These are phyloP conservation scores for Coenonympha glycerion DNA, from an alignment of 2,888 invertebrate species.

Conservation along the genomic window DNA sequence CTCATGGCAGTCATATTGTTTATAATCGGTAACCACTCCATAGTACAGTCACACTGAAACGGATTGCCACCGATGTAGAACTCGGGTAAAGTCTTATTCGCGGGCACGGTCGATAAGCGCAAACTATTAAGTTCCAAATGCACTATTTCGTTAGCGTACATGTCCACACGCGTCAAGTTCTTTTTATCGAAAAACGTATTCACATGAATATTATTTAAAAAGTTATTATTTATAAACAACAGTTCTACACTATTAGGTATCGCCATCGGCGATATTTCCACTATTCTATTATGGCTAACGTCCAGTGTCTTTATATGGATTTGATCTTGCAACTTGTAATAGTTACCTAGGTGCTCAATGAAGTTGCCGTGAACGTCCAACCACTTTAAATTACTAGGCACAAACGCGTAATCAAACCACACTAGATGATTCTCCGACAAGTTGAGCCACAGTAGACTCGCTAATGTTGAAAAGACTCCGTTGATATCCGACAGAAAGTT, in stretches of 20 bases:
- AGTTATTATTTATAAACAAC: constrained; percentile 92
- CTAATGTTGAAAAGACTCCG: constrained; percentile 89
- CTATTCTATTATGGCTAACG: constrained; percentile 91
- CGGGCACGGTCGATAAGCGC: constrained; percentile 83
- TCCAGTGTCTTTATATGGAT: constrained; percentile 89
- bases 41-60: constrained; percentile 94
- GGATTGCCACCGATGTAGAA: constrained; percentile 95
- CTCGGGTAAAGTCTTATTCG: constrained; percentile 85
- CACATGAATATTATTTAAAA: constrained; percentile 85
- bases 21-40: constrained; percentile 95
- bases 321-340: constrained; percentile 88
- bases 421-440: constrained; percentile 92
- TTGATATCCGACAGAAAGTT: constrained; percentile 93
- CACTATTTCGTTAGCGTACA: constrained; percentile 91
- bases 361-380: constrained; percentile 93
- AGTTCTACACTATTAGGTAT: constrained; percentile 92
- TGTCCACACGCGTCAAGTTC: constrained; percentile 89
- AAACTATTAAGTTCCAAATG: constrained; percentile 88
- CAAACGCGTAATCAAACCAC: constrained; percentile 95
- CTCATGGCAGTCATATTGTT: constrained; percentile 88
- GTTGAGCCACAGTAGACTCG: constrained; percentile 90
- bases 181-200: constrained; percentile 91
- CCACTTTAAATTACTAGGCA: constrained; percentile 92
- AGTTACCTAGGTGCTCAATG: constrained; percentile 90
- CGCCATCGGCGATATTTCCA: constrained; percentile 86